These are phyloP conservation scores for Drosophila dives DNA, from an alignment of 2,888 invertebrate species.

Conservation along the genomic window DNA sequence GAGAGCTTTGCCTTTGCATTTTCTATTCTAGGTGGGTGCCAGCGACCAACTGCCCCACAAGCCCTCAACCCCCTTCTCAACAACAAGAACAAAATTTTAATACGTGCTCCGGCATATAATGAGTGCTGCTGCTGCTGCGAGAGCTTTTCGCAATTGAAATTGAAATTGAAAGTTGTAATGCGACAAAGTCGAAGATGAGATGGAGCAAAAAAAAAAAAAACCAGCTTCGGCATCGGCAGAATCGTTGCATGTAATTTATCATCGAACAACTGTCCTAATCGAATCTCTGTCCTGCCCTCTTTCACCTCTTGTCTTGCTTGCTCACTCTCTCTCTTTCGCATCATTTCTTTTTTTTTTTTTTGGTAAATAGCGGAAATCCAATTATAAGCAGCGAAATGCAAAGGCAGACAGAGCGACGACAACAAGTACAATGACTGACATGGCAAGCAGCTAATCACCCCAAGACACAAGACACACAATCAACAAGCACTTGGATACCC, in stretches of 20 bases:
- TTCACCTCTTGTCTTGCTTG: neutral
- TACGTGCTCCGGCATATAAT: slow-evolving; percentile 58
- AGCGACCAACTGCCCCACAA: slow-evolving; percentile 10
- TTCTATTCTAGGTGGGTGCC: slow-evolving; percentile 45
- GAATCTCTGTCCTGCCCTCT: slow-evolving; percentile 17
- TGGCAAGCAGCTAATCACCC: slow-evolving; percentile 26
- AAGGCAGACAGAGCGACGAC: slow-evolving; percentile 67
- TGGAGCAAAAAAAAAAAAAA: neutral
- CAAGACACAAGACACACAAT: slow-evolving; percentile 15
- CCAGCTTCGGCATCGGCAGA: slow-evolving; percentile 12
- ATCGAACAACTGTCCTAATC: slow-evolving; percentile 44
- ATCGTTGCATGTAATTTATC: slow-evolving; percentile 47
- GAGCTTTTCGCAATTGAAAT: slow-evolving; percentile 74
- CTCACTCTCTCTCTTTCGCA: slow-evolving; percentile 10
- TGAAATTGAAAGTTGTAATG: slow-evolving; percentile 76
- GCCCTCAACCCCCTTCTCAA: neutral
- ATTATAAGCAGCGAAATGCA: slow-evolving; percentile 66
- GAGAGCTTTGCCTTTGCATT: slow-evolving; percentile 55
- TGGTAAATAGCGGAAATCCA: slow-evolving; percentile 75
- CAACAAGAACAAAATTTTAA: slow-evolving; percentile 8
- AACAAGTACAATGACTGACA: slow-evolving; percentile 56
- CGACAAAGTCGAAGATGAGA: slow-evolving; percentile 18
- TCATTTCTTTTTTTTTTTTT: slow-evolving; percentile 18
- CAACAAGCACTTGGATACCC: neutral
- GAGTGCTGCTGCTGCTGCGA: slow-evolving; percentile 30